Evolutionary conservation across 2,113 vertebrate species (phyloP).

Genomic region (Aptenodytes forsteri): DNA sequence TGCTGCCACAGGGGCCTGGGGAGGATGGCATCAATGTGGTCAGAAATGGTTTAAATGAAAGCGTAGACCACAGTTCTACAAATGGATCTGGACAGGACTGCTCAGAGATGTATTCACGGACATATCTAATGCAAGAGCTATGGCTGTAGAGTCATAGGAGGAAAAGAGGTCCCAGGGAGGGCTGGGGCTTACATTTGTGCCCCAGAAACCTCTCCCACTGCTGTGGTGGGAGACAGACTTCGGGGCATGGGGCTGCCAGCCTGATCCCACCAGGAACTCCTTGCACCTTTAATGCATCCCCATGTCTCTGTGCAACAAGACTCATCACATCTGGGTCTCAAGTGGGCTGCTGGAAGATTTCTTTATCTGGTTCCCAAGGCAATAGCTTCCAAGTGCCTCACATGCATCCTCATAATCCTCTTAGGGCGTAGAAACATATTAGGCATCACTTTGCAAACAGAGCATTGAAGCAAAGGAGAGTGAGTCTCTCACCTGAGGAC

Average conservation of each 20-base stretch:
- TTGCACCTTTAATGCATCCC: background rate
- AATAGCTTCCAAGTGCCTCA: background rate
- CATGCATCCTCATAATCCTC: background rate
- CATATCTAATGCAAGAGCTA: background rate
- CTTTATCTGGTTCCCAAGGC: background rate
- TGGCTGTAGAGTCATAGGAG: background rate
- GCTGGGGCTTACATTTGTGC: background rate
- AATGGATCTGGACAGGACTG: background rate
- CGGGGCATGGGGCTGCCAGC: background rate
- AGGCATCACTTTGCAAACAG: background rate
- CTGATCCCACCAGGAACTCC: background rate
- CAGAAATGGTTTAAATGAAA: background rate
- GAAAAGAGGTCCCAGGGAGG: background rate
- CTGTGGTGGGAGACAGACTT: background rate
- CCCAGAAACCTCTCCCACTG: background rate
- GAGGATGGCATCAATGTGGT: background rate
- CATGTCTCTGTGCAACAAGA: background rate
- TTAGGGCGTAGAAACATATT: background rate
- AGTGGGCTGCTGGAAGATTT: background rate
- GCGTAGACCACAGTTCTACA: background rate
- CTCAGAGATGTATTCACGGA: background rate
- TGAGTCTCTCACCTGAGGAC: background rate
- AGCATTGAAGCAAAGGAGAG: background rate
- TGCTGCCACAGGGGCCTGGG: background rate
- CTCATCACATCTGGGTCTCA: background rate